phyloP scores from a whole-genome alignment of 2,797 vertebrate genomes.

The Eremophila alpestris region DNA sequence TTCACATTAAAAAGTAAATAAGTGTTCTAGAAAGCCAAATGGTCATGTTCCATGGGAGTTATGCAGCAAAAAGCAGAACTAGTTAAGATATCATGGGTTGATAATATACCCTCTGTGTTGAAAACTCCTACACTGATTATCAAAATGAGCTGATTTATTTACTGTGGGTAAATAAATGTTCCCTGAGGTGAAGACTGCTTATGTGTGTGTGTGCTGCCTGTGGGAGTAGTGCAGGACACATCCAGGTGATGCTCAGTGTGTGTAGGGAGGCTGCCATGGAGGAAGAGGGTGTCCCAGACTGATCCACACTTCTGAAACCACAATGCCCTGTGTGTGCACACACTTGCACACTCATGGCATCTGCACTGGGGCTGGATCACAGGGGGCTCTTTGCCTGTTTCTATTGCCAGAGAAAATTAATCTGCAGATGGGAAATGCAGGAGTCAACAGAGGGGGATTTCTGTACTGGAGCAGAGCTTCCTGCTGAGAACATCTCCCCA shows the following conservation, averaged over 20 bases:
- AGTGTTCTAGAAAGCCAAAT: neutral
- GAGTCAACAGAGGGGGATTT: neutral
- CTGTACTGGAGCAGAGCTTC: neutral
- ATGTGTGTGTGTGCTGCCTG: neutral
- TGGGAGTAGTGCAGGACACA: neutral
- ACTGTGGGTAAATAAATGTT: neutral
- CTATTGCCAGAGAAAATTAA: neutral
- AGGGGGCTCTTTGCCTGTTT: neutral
- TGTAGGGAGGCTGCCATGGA: neutral
- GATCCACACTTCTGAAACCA: neutral
- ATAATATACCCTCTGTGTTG: neutral
- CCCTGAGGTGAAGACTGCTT: neutral
- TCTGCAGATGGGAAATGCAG: neutral
- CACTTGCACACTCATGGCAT: neutral
- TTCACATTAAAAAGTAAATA: neutral
- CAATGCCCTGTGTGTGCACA: neutral
- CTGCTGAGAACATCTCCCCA: conserved; percentile 17
- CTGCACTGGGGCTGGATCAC: neutral
- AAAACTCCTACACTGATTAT: neutral
- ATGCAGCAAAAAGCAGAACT: neutral
- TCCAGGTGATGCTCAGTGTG: neutral
- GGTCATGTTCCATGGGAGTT: neutral
- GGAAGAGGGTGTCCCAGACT: neutral
- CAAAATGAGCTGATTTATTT: neutral
- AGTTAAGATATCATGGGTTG: neutral